Percentiles rank a stretch among this genome's conserved stretches.
These are phyloP conservation scores for Acanthornis magna DNA, from an alignment of 2,797 vertebrate genomes.

Conservation along the genomic window DNA sequence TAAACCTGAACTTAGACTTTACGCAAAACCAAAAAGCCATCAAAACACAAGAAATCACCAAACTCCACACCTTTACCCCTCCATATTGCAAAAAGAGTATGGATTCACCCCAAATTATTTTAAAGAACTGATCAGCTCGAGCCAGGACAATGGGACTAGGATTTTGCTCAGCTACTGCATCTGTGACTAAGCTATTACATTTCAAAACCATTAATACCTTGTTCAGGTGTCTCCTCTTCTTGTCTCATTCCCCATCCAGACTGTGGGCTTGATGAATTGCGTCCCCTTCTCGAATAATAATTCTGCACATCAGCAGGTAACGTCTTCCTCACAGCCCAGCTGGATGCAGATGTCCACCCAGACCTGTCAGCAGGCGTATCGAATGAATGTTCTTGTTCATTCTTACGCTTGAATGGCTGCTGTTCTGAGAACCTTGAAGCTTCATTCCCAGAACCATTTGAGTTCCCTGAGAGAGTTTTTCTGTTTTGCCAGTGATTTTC, in stretches of 20 bases:
- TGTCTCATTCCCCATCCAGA: constrained; percentile 83
- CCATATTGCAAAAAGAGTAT: background rate
- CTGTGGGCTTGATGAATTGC: constrained; percentile 75
- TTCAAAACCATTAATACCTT: constrained; percentile 69
- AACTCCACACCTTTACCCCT: background rate
- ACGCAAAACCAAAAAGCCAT: background rate
- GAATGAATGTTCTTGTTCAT: constrained; percentile 78
- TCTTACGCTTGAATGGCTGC: constrained; percentile 82
- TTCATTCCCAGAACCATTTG: constrained; percentile 85
- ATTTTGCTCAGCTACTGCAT: background rate
- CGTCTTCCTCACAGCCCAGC: constrained; percentile 94
- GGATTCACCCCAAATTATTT: background rate
- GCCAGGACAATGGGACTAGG: background rate
- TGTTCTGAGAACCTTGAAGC: constrained; percentile 87
- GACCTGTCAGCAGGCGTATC: constrained; percentile 88
- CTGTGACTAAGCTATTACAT: background rate
- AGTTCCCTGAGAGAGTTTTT: constrained; percentile 88
- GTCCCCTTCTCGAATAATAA: constrained; percentile 93
- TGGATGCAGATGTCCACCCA: constrained; percentile 96
- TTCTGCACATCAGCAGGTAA: constrained; percentile 97
- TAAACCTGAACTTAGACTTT: background rate
- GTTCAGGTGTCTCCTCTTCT: constrained; percentile 83
- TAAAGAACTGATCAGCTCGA: background rate
- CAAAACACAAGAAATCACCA: background rate
- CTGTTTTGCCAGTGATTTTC: constrained; percentile 88